Percentiles rank a stretch among this genome's conserved stretches.
These are phyloP conservation scores for Lucifuga dentata DNA, from an alignment of 2,113 vertebrate species.

Conservation along the genomic window DNA sequence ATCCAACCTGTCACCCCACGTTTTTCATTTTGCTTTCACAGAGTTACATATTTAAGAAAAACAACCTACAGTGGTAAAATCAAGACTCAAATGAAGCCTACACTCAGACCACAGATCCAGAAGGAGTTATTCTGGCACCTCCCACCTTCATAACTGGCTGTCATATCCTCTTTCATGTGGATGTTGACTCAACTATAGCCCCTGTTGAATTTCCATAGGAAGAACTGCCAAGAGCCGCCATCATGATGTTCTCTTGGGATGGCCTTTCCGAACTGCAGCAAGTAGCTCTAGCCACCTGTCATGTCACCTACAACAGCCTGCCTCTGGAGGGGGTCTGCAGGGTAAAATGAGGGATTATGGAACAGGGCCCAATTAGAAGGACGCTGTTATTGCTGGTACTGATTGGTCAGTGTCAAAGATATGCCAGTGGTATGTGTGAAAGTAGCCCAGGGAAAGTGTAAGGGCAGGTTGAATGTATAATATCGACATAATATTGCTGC, in stretches of 20 bases:
- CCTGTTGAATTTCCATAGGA: constrained; percentile 27
- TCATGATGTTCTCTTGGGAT: too few relatives aligned
- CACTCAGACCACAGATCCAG: not conserved
- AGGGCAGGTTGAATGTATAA: too few relatives aligned
- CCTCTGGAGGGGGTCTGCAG: constrained; percentile 22
- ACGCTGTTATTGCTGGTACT: constrained; percentile 3
- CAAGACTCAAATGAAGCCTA: not conserved
- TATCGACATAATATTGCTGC: constrained; percentile 3
- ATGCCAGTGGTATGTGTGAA: not conserved
- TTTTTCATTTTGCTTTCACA: too few relatives aligned
- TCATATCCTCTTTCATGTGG: constrained; percentile 17
- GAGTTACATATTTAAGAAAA: too few relatives aligned
- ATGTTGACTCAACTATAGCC: constrained; percentile 9
- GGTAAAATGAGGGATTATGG: constrained; percentile 2
- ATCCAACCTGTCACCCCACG: too few relatives aligned
- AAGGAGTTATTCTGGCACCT: not conserved
- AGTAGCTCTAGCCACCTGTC: constrained; percentile 45
- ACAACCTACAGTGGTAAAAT: too few relatives aligned
- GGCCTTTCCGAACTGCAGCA: constrained; percentile 6
- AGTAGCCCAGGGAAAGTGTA: not conserved
- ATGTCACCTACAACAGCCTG: constrained; percentile 52
- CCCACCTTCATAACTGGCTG: not conserved
- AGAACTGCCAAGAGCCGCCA: not conserved
- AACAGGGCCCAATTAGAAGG: constrained; percentile 32
- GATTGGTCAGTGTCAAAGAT: constrained; percentile 21